phyloP scores from a whole-genome alignment of 2,888 invertebrate species.

The Gisinianus flammeolus region DNA sequence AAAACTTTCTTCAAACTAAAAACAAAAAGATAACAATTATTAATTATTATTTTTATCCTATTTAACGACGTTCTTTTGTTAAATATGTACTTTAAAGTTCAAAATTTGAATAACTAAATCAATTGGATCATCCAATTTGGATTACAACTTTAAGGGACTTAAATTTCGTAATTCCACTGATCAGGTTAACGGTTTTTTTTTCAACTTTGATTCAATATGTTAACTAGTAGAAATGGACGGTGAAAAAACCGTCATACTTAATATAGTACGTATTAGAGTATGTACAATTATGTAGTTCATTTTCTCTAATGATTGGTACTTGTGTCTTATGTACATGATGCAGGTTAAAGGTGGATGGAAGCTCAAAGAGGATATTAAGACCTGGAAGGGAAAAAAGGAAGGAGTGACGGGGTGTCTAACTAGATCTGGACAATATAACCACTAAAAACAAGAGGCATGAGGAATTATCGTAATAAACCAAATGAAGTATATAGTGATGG shows the following conservation, averaged over 20 bases:
- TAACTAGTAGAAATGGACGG: too few relatives aligned
- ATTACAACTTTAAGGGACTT: too few relatives aligned
- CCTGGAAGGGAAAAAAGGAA: neutral
- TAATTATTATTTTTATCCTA: neutral
- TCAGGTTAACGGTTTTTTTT: too few relatives aligned
- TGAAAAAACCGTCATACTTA: too few relatives aligned
- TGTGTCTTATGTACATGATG: neutral
- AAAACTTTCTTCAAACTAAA: constrained; percentile 57
- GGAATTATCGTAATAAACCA: constrained; percentile 31
- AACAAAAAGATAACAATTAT: constrained; percentile 38
- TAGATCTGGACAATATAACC: constrained; percentile 39
- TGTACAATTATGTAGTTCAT: too few relatives aligned
- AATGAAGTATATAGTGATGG: constrained; percentile 2
- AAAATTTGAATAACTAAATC: too few relatives aligned
- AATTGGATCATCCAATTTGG: too few relatives aligned
- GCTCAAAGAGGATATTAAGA: neutral
- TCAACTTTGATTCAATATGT: too few relatives aligned
- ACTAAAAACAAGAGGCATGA: constrained; percentile 15
- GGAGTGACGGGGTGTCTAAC: constrained; percentile 31
- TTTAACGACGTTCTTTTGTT: too few relatives aligned
- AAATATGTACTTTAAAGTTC: too few relatives aligned
- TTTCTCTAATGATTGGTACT: neutral
- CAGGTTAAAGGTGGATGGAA: neutral
- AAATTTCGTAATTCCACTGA: too few relatives aligned
- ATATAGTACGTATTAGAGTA: too few relatives aligned